These are phyloP conservation scores for Platycnemis pennipes DNA, from an alignment of 2,888 invertebrate species.

Conservation along the genomic window DNA sequence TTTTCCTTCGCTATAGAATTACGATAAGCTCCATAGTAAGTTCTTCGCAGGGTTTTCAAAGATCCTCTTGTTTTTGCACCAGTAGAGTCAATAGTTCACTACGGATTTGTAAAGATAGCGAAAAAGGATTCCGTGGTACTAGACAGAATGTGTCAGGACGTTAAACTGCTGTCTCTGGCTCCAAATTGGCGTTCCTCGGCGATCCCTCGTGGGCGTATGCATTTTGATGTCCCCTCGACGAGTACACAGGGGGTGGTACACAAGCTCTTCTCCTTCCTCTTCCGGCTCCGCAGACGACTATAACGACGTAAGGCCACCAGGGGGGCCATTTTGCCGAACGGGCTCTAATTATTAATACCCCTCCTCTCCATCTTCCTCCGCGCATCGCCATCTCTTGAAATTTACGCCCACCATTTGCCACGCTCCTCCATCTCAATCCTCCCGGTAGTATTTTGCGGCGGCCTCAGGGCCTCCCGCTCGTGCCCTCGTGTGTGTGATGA, in stretches of 20 bases:
- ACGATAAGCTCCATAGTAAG: no score
- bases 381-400: background rate
- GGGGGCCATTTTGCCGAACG: constrained; percentile 18
- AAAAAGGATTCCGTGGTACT: no score
- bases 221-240: background rate
- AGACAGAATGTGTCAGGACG: no score
- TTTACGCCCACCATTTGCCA: constrained; percentile 22
- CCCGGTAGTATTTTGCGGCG: constrained; percentile 1
- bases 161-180: no score
- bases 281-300: background rate
- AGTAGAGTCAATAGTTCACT: no score
- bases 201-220: background rate
- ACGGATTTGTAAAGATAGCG: no score
- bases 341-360: constrained; percentile 24
- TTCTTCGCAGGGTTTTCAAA: no score
- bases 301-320: background rate
- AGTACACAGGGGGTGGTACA: background rate
- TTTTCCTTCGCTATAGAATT: no score
- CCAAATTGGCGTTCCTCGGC: no score
- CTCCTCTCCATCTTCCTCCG: background rate
- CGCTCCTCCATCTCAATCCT: background rate
- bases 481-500: background rate
- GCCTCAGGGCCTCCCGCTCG: background rate
- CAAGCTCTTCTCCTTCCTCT: background rate
- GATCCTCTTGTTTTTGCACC: no score